Evolutionary conservation across 2,888 invertebrate genomes (phyloP).

Genomic region (Cotesia congregata): DNA sequence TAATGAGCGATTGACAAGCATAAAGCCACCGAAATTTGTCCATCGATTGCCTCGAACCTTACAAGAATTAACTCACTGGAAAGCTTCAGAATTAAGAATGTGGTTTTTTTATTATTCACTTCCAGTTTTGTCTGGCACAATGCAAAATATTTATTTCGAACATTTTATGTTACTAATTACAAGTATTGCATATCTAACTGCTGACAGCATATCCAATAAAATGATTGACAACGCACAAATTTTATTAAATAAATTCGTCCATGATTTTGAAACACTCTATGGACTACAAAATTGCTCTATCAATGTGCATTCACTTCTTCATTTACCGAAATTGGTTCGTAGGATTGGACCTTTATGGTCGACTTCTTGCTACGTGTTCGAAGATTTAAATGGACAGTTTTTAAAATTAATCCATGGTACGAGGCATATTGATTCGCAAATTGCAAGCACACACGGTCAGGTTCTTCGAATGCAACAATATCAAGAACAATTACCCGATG

Average conservation of each 20-base stretch:
- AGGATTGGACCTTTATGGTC: constrained; percentile 45
- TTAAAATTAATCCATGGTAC: constrained; percentile 44
- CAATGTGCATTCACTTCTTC: constrained; percentile 44
- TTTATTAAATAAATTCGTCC: constrained; percentile 41
- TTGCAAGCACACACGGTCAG: constrained; percentile 39
- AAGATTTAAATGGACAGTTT: constrained; percentile 45
- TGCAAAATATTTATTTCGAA: constrained; percentile 39
- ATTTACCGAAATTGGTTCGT: constrained; percentile 38
- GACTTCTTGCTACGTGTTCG: constrained; percentile 44
- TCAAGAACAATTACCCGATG: constrained; percentile 37
- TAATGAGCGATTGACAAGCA: constrained; percentile 24
- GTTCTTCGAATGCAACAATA: constrained; percentile 32
- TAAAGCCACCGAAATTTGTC: constrained; percentile 43
- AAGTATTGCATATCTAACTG: constrained; percentile 3
- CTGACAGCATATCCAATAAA: constrained; percentile 21
- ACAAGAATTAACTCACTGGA: constrained; percentile 39
- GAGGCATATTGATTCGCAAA: constrained; percentile 44
- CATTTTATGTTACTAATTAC: constrained; percentile 29
- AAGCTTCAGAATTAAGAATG: constrained; percentile 43
- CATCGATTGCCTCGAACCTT: constrained; percentile 40
- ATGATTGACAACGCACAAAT: constrained; percentile 26
- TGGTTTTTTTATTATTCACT: constrained; percentile 43
- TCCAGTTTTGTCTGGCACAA: constrained; percentile 37
- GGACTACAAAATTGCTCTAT: constrained; percentile 40
- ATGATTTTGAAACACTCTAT: constrained; percentile 42